A percentile compares a stretch with the other conserved stretches of the same genome.
phyloP scores from a whole-genome alignment of 2,113 vertebrate species.

The Myrmophylax atrothorax region DNA sequence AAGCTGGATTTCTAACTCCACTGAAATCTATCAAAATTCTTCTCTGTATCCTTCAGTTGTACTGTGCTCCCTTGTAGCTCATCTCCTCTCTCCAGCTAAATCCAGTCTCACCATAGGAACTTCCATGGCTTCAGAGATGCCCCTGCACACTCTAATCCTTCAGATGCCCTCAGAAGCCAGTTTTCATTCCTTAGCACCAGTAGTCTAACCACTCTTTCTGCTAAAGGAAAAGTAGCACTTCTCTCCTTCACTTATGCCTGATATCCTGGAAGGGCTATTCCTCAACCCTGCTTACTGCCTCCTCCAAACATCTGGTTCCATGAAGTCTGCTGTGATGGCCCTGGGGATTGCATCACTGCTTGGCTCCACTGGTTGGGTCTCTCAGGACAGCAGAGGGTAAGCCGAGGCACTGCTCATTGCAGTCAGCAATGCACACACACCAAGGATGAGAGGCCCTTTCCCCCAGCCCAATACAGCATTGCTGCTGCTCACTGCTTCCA shows the following conservation, averaged over 20 bases:
- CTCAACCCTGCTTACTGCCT: not conserved
- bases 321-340: not conserved
- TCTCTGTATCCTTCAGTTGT: not conserved
- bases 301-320: not conserved
- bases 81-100: not conserved
- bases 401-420: not conserved
- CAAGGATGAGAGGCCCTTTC: not conserved
- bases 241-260: not conserved
- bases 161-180: not conserved
- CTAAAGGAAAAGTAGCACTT: not conserved
- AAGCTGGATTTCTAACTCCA: not conserved
- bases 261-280: not conserved
- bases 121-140: not conserved
- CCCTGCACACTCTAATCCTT: not conserved
- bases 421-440: not conserved
- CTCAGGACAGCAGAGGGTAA: not conserved
- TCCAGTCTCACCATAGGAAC: not conserved
- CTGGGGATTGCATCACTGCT: not conserved
- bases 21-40: not conserved
- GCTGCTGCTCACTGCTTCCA: not conserved
- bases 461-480: not conserved
- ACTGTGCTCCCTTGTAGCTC: not conserved
- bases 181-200: not conserved
- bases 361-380: not conserved
- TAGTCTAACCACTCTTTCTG: accelerated